Conservation (phyloP, 2,888 invertebrate genomes). For the Carcina quercana region DNA sequence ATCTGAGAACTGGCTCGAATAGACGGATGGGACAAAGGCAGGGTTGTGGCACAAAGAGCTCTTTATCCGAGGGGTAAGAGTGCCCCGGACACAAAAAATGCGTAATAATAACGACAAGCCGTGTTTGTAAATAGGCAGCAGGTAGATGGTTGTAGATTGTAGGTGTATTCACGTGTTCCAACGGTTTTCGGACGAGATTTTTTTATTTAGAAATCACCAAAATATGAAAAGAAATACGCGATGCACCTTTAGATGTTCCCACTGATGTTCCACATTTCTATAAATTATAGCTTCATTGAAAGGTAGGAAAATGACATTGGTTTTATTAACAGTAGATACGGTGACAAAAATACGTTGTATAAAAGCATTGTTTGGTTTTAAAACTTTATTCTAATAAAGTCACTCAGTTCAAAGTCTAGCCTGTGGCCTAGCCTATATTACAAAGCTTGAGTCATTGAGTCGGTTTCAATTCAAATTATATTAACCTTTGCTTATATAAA, state of each 20-base stretch:
- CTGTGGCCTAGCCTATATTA: too few species aligned
- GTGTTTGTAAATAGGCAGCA: slow-evolving; percentile 66
- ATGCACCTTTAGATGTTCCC: slow-evolving; percentile 65
- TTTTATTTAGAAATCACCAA: slow-evolving; percentile 26
- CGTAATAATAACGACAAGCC: slow-evolving; percentile 45
- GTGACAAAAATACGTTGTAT: too few species aligned
- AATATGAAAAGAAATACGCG: slow-evolving; percentile 30
- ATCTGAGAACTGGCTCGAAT: slow-evolving; percentile 18
- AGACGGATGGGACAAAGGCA: slow-evolving; percentile 13
- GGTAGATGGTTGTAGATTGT: slow-evolving; percentile 70
- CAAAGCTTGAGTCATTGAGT: too few species aligned
- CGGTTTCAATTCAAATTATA: too few species aligned
- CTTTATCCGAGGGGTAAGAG: slow-evolving; percentile 41
- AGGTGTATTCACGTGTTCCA: slow-evolving; percentile 60
- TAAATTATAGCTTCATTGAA: too few species aligned
- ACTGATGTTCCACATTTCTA: too few species aligned
- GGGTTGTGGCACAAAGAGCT: slow-evolving; percentile 36
- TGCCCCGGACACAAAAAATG: slow-evolving; percentile 49
- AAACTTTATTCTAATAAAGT: too few species aligned
- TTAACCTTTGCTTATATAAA: too few species aligned
- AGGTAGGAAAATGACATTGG: too few species aligned
- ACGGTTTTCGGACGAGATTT: slow-evolving; percentile 34
- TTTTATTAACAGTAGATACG: too few species aligned
- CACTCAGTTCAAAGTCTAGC: too few species aligned
- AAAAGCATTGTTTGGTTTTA: too few species aligned